phyloP scores from a whole-genome alignment of 2,797 vertebrate species.

The Notoglanidium macrostoma region DNA sequence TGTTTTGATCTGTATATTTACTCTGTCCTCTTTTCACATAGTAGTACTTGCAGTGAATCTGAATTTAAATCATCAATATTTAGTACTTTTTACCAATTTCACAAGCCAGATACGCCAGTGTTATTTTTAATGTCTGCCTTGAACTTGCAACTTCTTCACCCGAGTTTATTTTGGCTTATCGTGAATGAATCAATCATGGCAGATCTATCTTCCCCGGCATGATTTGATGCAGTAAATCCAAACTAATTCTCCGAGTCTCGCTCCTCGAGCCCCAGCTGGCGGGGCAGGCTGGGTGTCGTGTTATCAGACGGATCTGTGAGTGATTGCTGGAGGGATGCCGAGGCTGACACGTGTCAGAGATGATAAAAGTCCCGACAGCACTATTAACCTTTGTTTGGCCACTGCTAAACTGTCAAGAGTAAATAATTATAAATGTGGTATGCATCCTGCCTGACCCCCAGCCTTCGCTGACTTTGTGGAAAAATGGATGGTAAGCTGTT shows the following conservation, averaged over 20 bases:
- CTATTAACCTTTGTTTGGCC: constrained; percentile 73
- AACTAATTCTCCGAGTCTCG: not conserved
- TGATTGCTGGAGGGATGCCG: constrained; percentile 37
- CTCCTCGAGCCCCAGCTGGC: not conserved
- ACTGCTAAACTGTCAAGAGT: constrained; percentile 58
- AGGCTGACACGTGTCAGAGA: constrained; percentile 55
- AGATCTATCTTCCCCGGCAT: constrained; percentile 15
- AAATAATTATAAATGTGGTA: constrained; percentile 38
- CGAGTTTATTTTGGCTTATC: constrained; percentile 3
- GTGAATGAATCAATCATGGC: constrained; percentile 2
- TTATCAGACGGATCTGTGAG: constrained; percentile 32
- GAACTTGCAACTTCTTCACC: not conserved
- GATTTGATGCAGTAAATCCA: constrained; percentile 21
- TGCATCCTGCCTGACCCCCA: constrained; percentile 23
- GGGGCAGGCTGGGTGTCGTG: not conserved
- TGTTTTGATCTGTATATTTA: not conserved
- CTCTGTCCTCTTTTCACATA: not conserved
- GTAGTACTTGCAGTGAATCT: not conserved
- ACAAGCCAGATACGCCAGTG: not conserved
- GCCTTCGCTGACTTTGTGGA: constrained; percentile 27
- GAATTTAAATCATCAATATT: not conserved
- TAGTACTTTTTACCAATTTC: not conserved
- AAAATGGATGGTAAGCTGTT: constrained; percentile 5
- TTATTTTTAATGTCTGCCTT: not conserved
- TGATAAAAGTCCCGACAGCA: constrained; percentile 69